Base-by-base conservation (phyloP, 2,888 invertebrate species). In the Orthosia cruda region DNA sequence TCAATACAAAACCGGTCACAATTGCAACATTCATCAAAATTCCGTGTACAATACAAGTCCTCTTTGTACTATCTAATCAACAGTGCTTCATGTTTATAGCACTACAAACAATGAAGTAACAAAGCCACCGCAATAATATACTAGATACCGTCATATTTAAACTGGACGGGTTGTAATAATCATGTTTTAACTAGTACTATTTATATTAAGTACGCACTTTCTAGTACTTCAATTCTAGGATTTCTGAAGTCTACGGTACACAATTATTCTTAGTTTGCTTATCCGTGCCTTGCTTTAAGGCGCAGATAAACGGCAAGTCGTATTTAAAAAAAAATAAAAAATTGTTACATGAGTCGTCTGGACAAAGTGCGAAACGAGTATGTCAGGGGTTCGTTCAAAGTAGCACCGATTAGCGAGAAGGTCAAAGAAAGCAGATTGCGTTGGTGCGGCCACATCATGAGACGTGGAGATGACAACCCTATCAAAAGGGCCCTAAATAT, bases 41-140 rank as follows among this genome's bases (percentile, higher is more conserved):
- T 76, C 73, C 32, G 70, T 74, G 65, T 77, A 82, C 62, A 76
- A 73, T 71, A 74, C 68, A 77, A 77, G 70, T 71, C 52, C 80
- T 74, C 73, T 76, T 81, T 79, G 61, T 68, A 4, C 68, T 87
- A 88, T 87, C 87, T 87, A 84, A 86, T 88, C 87, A 84, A 66
- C 57, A 77, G 73, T 23, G 63, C 65, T 65, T 16, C 64, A 73
- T 83, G 68, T 81, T 73, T 78, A 78, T 81, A 81, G 69, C 58
- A 32, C 67, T 26, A 66, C 84, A 71, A 80, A 86, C 73, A 86
- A 80, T 82, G 62, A 75, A 74, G 74, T 80, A 74, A 82, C 77
- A 78, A 81, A 67, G 71, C 65, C 20, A 71, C 73, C 68, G 76
- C 81, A 71, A 70, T 74, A 70, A 49, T 65, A 62, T 79, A 69